These are phyloP conservation scores for Spondyliosoma cantharus DNA, from an alignment of 2,797 vertebrate genomes.

Conservation along the genomic window DNA sequence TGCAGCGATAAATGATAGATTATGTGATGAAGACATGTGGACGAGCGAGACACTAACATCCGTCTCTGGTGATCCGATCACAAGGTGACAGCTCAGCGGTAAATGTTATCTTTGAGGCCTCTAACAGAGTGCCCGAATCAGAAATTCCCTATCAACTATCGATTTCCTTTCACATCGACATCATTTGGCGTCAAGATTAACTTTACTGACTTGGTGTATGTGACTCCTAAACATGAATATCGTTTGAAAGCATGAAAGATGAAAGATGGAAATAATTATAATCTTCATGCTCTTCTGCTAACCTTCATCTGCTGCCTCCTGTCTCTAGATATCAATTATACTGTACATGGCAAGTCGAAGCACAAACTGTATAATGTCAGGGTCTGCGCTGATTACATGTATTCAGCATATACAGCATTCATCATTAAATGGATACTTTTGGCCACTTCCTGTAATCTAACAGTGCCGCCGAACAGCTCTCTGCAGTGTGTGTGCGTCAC, in stretches of 20 bases:
- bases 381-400: slow-evolving; percentile 1
- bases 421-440: slow-evolving; percentile 9
- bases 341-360: background rate
- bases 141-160: background rate
- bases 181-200: background rate
- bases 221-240: background rate
- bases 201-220: background rate
- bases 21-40: no score
- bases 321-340: background rate
- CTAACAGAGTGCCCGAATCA: background rate
- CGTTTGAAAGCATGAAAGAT: background rate
- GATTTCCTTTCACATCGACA: background rate
- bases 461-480: slow-evolving; percentile 16
- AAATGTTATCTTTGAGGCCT: background rate
- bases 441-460: slow-evolving; percentile 1
- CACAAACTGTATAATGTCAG: slow-evolving; percentile 9
- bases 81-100: no score
- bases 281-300: background rate
- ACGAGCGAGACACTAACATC: no score
- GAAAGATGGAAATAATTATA: background rate
- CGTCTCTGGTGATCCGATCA: no score
- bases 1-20: no score
- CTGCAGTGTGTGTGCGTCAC: slow-evolving; percentile 38
- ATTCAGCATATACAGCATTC: background rate
- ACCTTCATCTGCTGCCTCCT: background rate